Base-by-base conservation (phyloP, 2,888 invertebrate genomes). In the Lochmaea crataegi region DNA sequence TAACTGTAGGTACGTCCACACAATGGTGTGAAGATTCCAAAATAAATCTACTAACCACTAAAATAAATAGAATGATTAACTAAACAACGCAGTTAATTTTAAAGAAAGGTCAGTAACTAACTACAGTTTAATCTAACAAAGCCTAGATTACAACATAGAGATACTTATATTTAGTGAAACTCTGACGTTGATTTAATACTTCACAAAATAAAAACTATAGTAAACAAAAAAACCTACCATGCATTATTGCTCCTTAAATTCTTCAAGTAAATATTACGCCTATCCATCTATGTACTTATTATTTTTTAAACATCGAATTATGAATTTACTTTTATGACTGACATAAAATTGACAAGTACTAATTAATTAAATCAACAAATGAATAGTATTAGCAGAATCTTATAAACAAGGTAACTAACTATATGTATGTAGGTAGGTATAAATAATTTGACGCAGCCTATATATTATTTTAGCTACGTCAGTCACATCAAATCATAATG, bases 401-500 rank as follows among this genome's bases (percentile, higher is more conserved):
- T 32, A 32, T 7, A 32, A 7, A 2, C 32, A 32, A 7, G 7
- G 32, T 7, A n/a, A n/a, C n/a, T n/a, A n/a, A n/a, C n/a, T n/a
- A n/a, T n/a, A n/a, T n/a, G n/a, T n/a, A n/a, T n/a, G n/a, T n/a
- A n/a, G n/a, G n/a, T n/a, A n/a, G n/a, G 32, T 32, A 32, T 32
- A 2, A 32, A 5, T 32, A 32, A 5, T 32, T 32, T 32, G 2
- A 5, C 2, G 5, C 32, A 32, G 2, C 32, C 32, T 32, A 32
- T 32, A 32, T 2, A 32, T 32, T 32, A 69, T 64, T 14, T 45
- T 45, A 64, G 38, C 57, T 65, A 64, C 57, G 63, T 66, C 72
- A 72, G 60, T 65, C 60, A 72, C 67, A 72, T 72, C 65, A 58
- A 38, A 67, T 65, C 68, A 71, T 71, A 73, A 71, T 73, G 63